These are phyloP conservation scores for Acrobasis suavella DNA, from an alignment of 2,888 invertebrate species.

Conservation along the genomic window DNA sequence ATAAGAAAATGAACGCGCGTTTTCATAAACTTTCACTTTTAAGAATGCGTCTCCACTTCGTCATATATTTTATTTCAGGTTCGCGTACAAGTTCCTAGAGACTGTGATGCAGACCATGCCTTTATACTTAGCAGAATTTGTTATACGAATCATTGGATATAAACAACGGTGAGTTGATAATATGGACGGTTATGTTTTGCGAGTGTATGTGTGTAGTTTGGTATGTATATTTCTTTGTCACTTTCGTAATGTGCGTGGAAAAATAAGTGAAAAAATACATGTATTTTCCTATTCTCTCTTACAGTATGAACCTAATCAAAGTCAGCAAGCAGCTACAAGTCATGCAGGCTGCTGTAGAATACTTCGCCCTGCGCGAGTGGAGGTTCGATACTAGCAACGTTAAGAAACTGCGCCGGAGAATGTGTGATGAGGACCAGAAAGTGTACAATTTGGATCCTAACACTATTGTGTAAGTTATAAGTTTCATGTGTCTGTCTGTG, in stretches of 20 bases:
- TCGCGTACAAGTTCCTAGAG: constrained; percentile 46
- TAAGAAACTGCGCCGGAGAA: constrained; percentile 55
- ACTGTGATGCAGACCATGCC: constrained; percentile 87
- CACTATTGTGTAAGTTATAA: constrained; percentile 45
- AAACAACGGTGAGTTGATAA: constrained; percentile 86
- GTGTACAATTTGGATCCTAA: constrained; percentile 48
- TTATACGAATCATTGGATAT: constrained; percentile 84
- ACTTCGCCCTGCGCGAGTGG: constrained; percentile 86
- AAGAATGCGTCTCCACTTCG: no score
- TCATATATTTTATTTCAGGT: constrained; percentile 37
- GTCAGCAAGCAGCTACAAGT: constrained; percentile 80
- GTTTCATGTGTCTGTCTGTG: no score
- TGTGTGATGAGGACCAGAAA: constrained; percentile 54
- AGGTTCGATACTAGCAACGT: constrained; percentile 77
- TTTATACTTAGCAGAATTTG: constrained; percentile 87
- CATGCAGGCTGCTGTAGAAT: constrained; percentile 81
- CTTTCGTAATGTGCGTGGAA: no score
- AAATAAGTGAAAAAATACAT: no score
- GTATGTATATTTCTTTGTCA: no score
- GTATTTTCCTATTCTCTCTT: constrained; percentile 23
- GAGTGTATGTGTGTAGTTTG: no score
- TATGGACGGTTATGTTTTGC: no score
- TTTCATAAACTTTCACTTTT: no score
- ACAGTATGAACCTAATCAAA: constrained; percentile 80
- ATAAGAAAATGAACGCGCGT: no score